Evolutionary conservation across 2,888 invertebrate species (phyloP).

Genomic region (Trilocha varians): DNA sequence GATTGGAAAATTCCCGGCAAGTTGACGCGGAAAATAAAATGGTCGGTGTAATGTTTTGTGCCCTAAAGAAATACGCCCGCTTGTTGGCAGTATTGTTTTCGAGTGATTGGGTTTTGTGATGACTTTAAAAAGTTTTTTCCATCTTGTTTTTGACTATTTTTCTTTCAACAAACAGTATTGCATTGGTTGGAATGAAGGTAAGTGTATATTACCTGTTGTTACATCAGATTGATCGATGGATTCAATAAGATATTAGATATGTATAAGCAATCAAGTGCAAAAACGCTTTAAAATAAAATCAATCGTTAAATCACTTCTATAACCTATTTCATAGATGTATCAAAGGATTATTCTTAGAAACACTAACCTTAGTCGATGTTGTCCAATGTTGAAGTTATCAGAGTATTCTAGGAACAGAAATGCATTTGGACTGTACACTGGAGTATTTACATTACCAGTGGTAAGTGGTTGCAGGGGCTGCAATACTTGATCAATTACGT

Average conservation of each 20-base stretch:
- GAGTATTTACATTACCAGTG: conserved; percentile 70
- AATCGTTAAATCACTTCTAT: neutral
- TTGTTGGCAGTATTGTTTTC: neutral
- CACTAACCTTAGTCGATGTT: conserved; percentile 79
- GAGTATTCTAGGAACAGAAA: conserved; percentile 84
- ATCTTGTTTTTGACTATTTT: neutral
- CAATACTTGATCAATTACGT: conserved; percentile 90
- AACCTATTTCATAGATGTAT: neutral
- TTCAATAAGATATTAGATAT: too few species aligned
- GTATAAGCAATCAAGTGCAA: too few species aligned
- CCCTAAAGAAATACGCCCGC: neutral
- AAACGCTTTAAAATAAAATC: neutral
- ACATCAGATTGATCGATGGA: too few species aligned
- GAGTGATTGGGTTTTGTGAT: neutral
- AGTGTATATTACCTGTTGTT: too few species aligned
- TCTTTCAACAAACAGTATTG: too few species aligned
- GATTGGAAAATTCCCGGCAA: neutral
- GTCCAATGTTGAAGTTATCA: conserved; percentile 81
- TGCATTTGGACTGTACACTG: conserved; percentile 86
- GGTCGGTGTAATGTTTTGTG: neutral
- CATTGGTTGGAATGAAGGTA: too few species aligned
- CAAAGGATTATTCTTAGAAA: neutral
- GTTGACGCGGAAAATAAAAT: neutral
- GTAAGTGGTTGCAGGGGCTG: conserved; percentile 81
- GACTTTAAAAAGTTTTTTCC: neutral